Percentiles rank a stretch among this genome's conserved stretches.
These are phyloP conservation scores for Mixornis gularis DNA, from an alignment of 2,113 vertebrate genomes.

Conservation along the genomic window DNA sequence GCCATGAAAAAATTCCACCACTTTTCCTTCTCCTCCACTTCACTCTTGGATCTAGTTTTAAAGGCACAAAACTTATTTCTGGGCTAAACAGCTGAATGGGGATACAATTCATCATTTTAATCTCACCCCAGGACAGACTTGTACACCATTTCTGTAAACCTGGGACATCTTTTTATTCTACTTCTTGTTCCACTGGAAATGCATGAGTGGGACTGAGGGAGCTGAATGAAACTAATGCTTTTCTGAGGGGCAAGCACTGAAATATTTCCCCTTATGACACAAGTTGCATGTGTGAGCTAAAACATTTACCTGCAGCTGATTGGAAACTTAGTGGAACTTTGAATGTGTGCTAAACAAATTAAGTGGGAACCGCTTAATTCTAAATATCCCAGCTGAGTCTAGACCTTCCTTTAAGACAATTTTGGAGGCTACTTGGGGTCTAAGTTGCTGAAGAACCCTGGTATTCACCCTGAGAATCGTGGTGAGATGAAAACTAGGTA, in stretches of 20 bases:
- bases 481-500: background rate
- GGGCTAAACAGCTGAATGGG: background rate
- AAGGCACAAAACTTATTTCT: background rate
- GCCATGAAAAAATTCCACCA: background rate
- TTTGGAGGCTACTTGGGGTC: background rate
- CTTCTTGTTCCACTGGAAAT: background rate
- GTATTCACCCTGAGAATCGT: accelerated
- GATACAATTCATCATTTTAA: background rate
- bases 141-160: background rate
- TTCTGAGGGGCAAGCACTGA: background rate
- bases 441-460: background rate
- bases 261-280: background rate
- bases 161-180: background rate
- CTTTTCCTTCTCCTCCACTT: background rate
- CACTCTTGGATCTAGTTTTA: background rate
- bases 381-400: background rate
- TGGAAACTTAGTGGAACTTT: background rate
- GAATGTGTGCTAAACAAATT: background rate
- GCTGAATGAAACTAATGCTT: background rate
- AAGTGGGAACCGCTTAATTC: background rate
- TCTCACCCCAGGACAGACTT: background rate
- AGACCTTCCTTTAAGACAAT: background rate
- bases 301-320: background rate
- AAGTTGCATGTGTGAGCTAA: background rate
- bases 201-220: background rate